A percentile compares a stretch with the other conserved stretches of the same genome.
These are phyloP conservation scores for Tetranychus urticae DNA, from an alignment of 1,140 invertebrate genomes.

Conservation along the genomic window DNA sequence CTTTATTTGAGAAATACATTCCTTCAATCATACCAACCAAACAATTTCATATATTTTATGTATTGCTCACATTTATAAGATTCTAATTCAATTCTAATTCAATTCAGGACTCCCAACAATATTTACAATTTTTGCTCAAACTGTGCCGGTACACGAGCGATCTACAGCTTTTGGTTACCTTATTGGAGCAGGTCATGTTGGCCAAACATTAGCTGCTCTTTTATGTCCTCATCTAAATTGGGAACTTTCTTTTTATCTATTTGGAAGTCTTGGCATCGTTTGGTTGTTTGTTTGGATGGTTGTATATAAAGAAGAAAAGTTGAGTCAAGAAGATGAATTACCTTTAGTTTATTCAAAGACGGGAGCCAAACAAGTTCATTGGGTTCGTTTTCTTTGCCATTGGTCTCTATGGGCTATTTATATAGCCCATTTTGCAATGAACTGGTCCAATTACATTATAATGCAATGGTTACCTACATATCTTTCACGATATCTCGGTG, in stretches of 20 bases:
- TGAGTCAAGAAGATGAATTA: slow-evolving; percentile 30
- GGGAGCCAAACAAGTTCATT: slow-evolving; percentile 23
- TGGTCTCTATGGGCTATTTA: slow-evolving; percentile 54
- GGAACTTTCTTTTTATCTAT: slow-evolving; percentile 43
- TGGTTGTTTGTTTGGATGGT: slow-evolving; percentile 42
- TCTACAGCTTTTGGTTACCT: slow-evolving; percentile 50
- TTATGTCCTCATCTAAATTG: slow-evolving; percentile 38
- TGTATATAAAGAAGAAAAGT: slow-evolving; percentile 28
- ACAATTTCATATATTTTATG: too few relatives aligned
- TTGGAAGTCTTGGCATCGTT: slow-evolving; percentile 40
- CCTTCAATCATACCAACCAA: background rate
- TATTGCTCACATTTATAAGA: too few relatives aligned
- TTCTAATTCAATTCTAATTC: background rate
- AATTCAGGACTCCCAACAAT: slow-evolving; percentile 43
- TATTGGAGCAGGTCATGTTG: slow-evolving; percentile 43
- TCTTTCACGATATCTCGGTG: slow-evolving; percentile 36
- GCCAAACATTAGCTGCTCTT: slow-evolving; percentile 48
- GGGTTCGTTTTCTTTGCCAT: slow-evolving; percentile 40
- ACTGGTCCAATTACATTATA: slow-evolving; percentile 59
- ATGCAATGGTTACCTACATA: slow-evolving; percentile 64
- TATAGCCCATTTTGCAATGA: slow-evolving; percentile 56
- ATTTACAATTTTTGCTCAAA: slow-evolving; percentile 51
- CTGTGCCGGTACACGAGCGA: slow-evolving; percentile 43
- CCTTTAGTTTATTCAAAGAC: slow-evolving; percentile 40
- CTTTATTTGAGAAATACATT: too few relatives aligned